A percentile compares a stretch with the other conserved stretches of the same genome.
Evolutionary conservation across 1,140 invertebrate genomes (phyloP).

Genomic region (Eupristina koningsbergeri): DNA sequence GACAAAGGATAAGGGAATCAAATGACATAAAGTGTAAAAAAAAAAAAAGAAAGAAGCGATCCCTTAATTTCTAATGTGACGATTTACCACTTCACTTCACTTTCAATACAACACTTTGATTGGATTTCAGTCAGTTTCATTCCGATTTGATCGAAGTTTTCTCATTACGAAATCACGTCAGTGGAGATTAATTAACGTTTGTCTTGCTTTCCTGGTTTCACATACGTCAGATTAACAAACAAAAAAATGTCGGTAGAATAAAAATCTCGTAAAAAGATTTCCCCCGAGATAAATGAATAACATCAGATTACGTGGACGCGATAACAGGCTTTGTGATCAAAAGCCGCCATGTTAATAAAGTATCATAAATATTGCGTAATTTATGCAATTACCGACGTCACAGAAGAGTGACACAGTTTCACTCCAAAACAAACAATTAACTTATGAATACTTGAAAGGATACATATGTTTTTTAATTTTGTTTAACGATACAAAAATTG

Average conservation of each 20-base stretch:
- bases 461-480: not conserved
- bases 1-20: slow-evolving; percentile 4
- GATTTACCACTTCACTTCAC: not conserved
- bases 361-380: not conserved
- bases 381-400: too few relatives aligned
- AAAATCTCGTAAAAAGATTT: slow-evolving; percentile 5
- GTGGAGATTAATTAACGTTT: slow-evolving; percentile 22
- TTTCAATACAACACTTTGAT: slow-evolving; percentile 24
- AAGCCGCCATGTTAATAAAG: not conserved
- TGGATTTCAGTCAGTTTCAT: slow-evolving; percentile 33
- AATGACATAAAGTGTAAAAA: too few relatives aligned
- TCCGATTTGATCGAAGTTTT: slow-evolving; percentile 44
- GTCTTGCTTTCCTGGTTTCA: not conserved
- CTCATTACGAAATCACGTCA: slow-evolving; percentile 19
- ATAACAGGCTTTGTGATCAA: not conserved
- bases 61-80: slow-evolving; percentile 23
- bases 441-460: not conserved
- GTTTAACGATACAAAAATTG: too few relatives aligned
- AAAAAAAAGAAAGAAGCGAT: not conserved
- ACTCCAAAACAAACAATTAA: not conserved
- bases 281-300: not conserved
- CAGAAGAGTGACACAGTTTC: too few relatives aligned
- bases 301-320: not conserved
- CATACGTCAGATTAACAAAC: slow-evolving; percentile 40
- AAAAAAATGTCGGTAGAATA: not conserved